Evolutionary conservation across 2,888 invertebrate genomes (phyloP), one percentile per base, ranked within the genome.

Genomic region (Drosophila nr. medialis): DNA sequence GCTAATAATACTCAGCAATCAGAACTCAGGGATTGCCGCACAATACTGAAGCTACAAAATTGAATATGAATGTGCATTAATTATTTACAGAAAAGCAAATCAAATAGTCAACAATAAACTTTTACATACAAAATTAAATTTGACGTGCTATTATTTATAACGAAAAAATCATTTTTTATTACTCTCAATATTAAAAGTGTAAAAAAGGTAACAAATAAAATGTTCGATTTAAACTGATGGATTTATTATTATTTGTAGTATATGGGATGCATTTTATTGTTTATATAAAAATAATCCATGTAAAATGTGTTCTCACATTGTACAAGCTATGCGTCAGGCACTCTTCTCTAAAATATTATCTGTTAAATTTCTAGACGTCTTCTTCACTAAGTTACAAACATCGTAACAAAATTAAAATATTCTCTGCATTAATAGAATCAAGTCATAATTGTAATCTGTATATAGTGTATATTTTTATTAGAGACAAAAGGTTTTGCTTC

Each of bases 401-500:
- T 13, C 1, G 6, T 13, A 4, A 7, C 2, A 21, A 21, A 45
- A 13, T 13, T 13, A 21, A 21, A 21, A 21, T 21, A 21, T 21
- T 13, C 13, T 45, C 21, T 21, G 42, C 21, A n/a, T n/a, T 4
- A 40, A n/a, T 10, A n/a, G 1, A 42, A 3, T 21, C 3, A 34
- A 34, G 34, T 1, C 15, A 15, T 34, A 34, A 34, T 0, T 30
- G 15, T 34, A 34, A 6, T 42, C 13, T 42, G 6, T 6, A 6
- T 42, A 42, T 42, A 0, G 11, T 42, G n/a, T 42, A 3, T 1
- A 24, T 13, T n/a, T 42, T 13, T 0, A 42, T 0, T 34, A 34
- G 1, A 38, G 0, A 38, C n/a, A 3, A 8, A 38, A 38, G 0
- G 4, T n/a, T 40, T 40, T 5, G 5, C n/a, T 21, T n/a, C 0